phyloP scores from a whole-genome alignment of 2,113 vertebrate genomes.

The Suricata suricatta region DNA sequence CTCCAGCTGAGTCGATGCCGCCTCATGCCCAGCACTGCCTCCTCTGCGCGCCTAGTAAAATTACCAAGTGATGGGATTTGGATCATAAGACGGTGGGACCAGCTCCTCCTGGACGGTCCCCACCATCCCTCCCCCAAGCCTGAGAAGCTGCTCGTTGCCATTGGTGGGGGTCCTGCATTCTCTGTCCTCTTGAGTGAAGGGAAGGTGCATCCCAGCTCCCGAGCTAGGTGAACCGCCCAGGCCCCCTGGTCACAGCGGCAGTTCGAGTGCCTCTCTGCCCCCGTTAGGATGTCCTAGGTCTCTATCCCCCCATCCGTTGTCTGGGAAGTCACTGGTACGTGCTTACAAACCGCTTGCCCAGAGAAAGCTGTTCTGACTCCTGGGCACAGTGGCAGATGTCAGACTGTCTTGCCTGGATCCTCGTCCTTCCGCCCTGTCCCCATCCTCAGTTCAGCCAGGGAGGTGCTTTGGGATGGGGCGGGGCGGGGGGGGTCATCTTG shows the following conservation, averaged over 20 bases:
- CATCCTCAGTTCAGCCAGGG: neutral
- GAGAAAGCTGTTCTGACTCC: neutral
- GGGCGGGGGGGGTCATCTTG: rapidly evolving
- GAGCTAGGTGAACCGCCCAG: neutral
- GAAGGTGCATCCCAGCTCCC: rapidly evolving
- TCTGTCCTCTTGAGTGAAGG: neutral
- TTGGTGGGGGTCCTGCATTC: neutral
- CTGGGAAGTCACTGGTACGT: neutral
- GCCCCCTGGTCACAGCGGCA: neutral
- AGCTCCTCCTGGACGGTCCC: neutral
- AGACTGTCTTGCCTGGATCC: neutral
- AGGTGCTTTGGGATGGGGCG: too few species aligned
- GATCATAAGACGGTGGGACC: neutral
- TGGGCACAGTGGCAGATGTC: rapidly evolving
- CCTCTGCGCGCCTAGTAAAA: neutral
- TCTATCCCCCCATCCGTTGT: rapidly evolving
- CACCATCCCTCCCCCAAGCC: neutral
- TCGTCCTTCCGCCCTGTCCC: neutral
- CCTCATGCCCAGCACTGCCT: rapidly evolving
- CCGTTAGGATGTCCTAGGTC: neutral
- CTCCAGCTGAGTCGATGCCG: neutral
- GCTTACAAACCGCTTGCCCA: neutral
- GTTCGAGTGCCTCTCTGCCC: neutral
- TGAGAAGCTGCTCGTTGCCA: rapidly evolving
- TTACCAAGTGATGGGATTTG: neutral